Percentiles rank a stretch among this genome's conserved stretches.
Conservation (phyloP, 2,888 invertebrate genomes). For the Hyposoter dolosus region DNA sequence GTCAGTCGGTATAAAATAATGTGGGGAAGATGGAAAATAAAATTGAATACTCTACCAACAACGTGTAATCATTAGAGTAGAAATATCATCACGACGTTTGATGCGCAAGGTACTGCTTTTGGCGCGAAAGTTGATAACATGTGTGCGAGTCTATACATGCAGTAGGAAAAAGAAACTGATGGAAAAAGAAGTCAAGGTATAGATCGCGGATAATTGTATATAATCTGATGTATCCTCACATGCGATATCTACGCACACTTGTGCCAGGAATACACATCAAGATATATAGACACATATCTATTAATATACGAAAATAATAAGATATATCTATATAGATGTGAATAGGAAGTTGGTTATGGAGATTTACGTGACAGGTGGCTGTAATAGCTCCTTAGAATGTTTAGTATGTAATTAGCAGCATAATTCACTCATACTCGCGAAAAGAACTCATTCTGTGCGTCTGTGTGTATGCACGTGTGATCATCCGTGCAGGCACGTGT, state of each 20-base stretch:
- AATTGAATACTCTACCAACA: not conserved
- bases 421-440: conserved; percentile 30
- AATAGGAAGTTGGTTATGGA: conserved; percentile 28
- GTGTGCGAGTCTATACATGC: not conserved
- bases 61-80: not conserved
- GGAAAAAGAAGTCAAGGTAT: conserved; percentile 57
- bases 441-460: not conserved
- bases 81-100: not conserved
- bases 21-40: not conserved
- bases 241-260: conserved; percentile 34
- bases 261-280: conserved; percentile 15
- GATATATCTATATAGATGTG: conserved; percentile 10
- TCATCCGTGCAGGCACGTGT: not conserved
- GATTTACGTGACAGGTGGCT: conserved; percentile 50
- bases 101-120: not conserved
- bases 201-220: conserved; percentile 42
- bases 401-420: conserved; percentile 52
- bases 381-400: conserved; percentile 43
- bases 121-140: conserved; percentile 3
- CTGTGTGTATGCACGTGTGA: not conserved
- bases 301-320: not conserved
- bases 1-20: not conserved
- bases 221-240: conserved; percentile 40
- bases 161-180: not conserved
- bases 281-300: not conserved